phyloP scores from a whole-genome alignment of 2,888 invertebrate genomes.

The Argyresthia albistria region DNA sequence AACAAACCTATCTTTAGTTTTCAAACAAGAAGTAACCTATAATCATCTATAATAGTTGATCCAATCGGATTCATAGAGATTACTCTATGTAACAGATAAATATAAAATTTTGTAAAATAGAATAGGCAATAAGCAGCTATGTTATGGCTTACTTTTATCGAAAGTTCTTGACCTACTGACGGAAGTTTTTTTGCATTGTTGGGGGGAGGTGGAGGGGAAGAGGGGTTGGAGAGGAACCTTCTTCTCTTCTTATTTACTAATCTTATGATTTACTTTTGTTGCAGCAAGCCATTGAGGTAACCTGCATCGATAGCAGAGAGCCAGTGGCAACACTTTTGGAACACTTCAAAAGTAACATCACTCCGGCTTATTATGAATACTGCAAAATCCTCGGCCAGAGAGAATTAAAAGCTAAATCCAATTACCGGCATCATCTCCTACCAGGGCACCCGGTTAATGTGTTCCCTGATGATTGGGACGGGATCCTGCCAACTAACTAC shows the following conservation, averaged over 20 bases:
- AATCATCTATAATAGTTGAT: no score
- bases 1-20: no score
- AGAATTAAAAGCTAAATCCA: neutral
- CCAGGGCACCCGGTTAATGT: slow-evolving; percentile 38
- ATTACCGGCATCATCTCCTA: slow-evolving; percentile 22
- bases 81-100: no score
- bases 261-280: neutral
- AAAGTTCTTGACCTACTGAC: no score
- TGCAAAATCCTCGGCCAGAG: slow-evolving; percentile 28
- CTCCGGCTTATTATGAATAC: slow-evolving; percentile 31
- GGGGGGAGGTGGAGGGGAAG: no score
- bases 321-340: slow-evolving; percentile 34
- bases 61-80: no score
- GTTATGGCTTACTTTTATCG: no score
- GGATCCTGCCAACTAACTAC: slow-evolving; percentile 35
- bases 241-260: neutral
- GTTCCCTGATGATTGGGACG: slow-evolving; percentile 49
- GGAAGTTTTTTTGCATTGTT: no score
- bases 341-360: slow-evolving; percentile 25
- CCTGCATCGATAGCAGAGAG: slow-evolving; percentile 30
- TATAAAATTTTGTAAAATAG: no score
- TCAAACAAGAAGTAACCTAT: no score
- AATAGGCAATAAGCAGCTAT: no score
- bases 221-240: no score
- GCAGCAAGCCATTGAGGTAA: neutral